Conservation (phyloP, 2,113 vertebrate species). For the Pteruthius melanotis region DNA sequence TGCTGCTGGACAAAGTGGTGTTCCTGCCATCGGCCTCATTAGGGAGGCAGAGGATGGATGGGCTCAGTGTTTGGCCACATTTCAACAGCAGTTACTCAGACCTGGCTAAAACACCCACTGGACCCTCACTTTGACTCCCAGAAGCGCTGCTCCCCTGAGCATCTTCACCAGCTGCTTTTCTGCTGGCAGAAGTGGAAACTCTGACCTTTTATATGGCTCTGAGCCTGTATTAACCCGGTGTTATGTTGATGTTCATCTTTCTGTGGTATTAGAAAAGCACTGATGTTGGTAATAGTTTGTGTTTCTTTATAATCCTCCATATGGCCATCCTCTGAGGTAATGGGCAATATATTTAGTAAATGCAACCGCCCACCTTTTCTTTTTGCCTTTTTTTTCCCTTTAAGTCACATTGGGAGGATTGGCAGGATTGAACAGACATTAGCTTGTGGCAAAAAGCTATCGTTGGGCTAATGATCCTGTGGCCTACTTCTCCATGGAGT, state of each 20-base stretch:
- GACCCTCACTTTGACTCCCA: background rate
- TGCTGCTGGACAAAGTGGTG: background rate
- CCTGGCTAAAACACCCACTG: background rate
- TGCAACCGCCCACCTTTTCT: background rate
- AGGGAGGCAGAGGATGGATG: background rate
- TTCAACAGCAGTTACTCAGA: background rate
- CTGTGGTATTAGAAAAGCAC: background rate
- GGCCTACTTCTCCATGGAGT: background rate
- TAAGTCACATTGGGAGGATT: background rate
- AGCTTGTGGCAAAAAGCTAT: background rate
- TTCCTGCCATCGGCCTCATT: accelerated
- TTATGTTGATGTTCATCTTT: background rate
- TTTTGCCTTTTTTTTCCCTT: background rate
- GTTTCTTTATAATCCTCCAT: background rate
- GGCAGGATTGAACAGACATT: background rate
- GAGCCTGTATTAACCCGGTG: background rate
- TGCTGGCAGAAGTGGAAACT: background rate
- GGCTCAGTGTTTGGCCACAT: accelerated
- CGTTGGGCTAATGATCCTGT: background rate
- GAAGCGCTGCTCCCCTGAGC: background rate
- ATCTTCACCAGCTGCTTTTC: background rate
- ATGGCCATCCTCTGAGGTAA: background rate
- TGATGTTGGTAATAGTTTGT: background rate
- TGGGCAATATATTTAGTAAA: background rate
- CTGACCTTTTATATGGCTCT: background rate